Percentiles rank a stretch among this genome's conserved stretches.
Evolutionary conservation across 1,140 invertebrate genomes (phyloP).

Genomic region (Spodoptera frugiperda): DNA sequence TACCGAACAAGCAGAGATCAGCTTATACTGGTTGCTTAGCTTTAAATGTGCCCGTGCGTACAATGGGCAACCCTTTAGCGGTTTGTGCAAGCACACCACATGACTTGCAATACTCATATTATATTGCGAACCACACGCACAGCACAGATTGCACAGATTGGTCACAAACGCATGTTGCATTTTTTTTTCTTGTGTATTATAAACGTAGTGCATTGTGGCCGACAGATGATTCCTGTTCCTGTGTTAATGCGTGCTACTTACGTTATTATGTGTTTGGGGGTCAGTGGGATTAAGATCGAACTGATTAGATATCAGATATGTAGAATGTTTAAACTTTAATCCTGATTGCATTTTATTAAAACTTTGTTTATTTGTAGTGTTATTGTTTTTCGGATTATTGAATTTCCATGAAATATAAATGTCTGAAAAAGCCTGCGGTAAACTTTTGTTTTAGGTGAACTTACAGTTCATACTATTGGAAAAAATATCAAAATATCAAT

Average conservation of each 20-base stretch:
- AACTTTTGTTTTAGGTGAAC: too few relatives aligned
- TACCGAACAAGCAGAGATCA: too few relatives aligned
- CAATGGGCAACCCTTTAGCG: conserved; percentile 63
- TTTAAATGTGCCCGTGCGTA: too few relatives aligned
- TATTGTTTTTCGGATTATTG: too few relatives aligned
- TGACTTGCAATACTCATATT: conserved; percentile 69
- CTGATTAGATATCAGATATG: neutral
- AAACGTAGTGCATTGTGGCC: conserved; percentile 45
- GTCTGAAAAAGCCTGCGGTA: too few relatives aligned
- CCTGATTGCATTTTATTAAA: neutral
- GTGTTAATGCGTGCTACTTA: conserved; percentile 25
- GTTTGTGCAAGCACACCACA: conserved; percentile 69
- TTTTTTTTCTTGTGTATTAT: conserved; percentile 40
- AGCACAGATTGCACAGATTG: conserved; percentile 66
- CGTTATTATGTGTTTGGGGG: conserved; percentile 9
- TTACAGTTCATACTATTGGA: too few relatives aligned
- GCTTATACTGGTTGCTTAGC: too few relatives aligned
- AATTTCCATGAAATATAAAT: too few relatives aligned
- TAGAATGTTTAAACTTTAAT: neutral
- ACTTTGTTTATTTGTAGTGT: too few relatives aligned
- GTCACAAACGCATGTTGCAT: conserved; percentile 47
- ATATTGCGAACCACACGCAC: conserved; percentile 67
- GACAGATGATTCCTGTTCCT: conserved; percentile 56
- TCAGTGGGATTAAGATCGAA: neutral
- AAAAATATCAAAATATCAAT: too few relatives aligned